Evolutionary conservation across 2,888 invertebrate genomes (phyloP).

Genomic region (Athrips mouffetella): DNA sequence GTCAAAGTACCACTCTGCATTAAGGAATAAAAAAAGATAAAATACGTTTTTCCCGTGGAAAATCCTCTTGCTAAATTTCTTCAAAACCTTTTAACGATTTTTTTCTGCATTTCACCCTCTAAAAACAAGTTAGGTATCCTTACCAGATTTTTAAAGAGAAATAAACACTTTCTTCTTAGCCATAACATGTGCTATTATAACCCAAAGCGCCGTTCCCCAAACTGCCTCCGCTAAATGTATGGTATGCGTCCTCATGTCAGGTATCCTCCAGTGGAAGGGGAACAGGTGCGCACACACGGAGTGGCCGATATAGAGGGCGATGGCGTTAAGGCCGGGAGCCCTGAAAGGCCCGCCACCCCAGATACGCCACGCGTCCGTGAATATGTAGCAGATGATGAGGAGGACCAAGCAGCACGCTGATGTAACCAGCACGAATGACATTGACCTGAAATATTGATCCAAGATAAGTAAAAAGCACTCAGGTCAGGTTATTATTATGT

Average conservation of each 20-base stretch:
- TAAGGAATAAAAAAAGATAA: too few species aligned
- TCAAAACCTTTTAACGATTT: too few species aligned
- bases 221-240: slow-evolving; percentile 83
- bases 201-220: slow-evolving; percentile 93
- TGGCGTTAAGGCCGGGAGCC: slow-evolving; percentile 95
- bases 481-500: not conserved
- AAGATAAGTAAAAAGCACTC: slow-evolving; percentile 23
- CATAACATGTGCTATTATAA: slow-evolving; percentile 86
- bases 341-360: slow-evolving; percentile 95
- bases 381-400: slow-evolving; percentile 84
- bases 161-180: slow-evolving; percentile 86
- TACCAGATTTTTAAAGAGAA: slow-evolving; percentile 80
- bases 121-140: too few species aligned
- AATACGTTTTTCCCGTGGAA: too few species aligned
- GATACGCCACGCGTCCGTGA: slow-evolving; percentile 82
- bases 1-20: too few species aligned
- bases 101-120: too few species aligned
- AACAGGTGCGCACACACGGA: slow-evolving; percentile 85
- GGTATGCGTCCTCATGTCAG: slow-evolving; percentile 85
- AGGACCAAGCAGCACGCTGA: slow-evolving; percentile 86
- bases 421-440: slow-evolving; percentile 92
- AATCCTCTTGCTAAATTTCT: too few species aligned
- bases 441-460: slow-evolving; percentile 87
- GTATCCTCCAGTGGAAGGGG: slow-evolving; percentile 88
- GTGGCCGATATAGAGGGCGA: slow-evolving; percentile 91